Base-by-base conservation (phyloP, 2,888 invertebrate species). In the Drosophila limbata region DNA sequence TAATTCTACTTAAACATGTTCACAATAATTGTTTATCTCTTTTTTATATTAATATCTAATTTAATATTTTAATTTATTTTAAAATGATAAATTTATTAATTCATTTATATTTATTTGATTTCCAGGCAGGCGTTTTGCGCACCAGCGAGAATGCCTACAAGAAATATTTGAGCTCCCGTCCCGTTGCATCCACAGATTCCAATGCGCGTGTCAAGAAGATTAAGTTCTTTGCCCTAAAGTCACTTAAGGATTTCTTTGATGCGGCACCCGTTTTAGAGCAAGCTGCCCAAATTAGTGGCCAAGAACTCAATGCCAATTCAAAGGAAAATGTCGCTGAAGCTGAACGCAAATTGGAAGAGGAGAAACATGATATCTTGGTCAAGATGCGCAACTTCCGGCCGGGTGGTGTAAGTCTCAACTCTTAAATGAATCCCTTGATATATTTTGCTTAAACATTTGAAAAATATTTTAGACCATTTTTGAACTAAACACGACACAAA, bases 121-220 rank as follows among this genome's bases (percentile, higher is more conserved):
- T 91, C 17, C 81, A 96, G 96, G 91, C 92, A 8, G 95, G 94
- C 72, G 94, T 95, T 89, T 93, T 94, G 83, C 94, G 96, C 73
- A 97, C 97, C 0, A 95, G 97, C 72, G 94, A 94, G 40, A 99
- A 99, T 90, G 99, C 97, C 0, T 98, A 98, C 93, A 96, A 96
- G 90, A 97, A 98, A 81, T 99, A 99, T 93, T 90, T 97, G 1
- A 94, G 95, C 75, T 97, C 98, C 74, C 94, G 99, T 69, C 98
- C 98, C 47, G 94, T 95, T 0, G 97, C 99, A 0, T 98, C 98
- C 0, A 94, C 95, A 0, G 99, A 98, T 90, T 98, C 97, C 71
- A 96, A 98, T 83, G 95, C 95, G 77, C 94, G 98, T 72, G 95
- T 96, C 11, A 99, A 99, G 93, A 94, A 94, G 42, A 93, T 96